These are phyloP conservation scores for Scolanthus callimorphus DNA, from an alignment of 92 coral and sea anemone species.

Conservation along the genomic window DNA sequence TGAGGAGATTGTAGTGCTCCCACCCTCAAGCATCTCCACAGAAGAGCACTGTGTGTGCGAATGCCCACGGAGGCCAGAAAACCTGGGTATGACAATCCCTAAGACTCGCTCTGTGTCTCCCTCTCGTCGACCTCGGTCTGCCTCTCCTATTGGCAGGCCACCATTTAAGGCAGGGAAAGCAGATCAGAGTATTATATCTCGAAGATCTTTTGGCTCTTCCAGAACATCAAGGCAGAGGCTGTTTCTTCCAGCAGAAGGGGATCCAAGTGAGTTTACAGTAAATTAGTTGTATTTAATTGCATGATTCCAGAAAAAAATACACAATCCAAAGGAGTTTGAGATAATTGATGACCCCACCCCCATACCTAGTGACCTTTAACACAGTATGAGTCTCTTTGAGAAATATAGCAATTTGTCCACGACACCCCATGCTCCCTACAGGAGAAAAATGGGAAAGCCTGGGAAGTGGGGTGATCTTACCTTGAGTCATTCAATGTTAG, in stretches of 20 bases:
- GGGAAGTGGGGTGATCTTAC: no score
- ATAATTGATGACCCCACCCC: not conserved
- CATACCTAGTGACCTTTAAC: not conserved
- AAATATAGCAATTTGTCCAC: no score
- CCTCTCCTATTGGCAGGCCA: conserved; percentile 71
- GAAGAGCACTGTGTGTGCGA: conserved; percentile 93
- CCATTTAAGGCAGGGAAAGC: conserved; percentile 98
- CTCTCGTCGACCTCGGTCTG: conserved; percentile 52
- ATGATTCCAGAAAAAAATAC: no score
- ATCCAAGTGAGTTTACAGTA: conserved; percentile 75
- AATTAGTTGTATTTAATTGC: no score
- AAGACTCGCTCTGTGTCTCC: conserved; percentile 96
- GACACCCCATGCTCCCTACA: no score
- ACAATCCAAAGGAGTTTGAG: not conserved
- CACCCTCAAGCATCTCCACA: conserved; percentile 45
- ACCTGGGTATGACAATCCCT: conserved; percentile 69
- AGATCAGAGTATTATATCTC: conserved; percentile 87
- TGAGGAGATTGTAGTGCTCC: conserved; percentile 73
- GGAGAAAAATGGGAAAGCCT: no score
- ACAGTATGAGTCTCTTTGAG: no score
- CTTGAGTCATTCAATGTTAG: no score
- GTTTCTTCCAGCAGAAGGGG: conserved; percentile 82
- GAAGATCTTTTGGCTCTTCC: conserved; percentile 54
- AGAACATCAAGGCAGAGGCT: conserved; percentile 36
- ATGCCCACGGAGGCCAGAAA: conserved; percentile 97